Percentiles rank a stretch among this genome's conserved stretches.
These are phyloP conservation scores for Kryptolebias marmoratus DNA, from an alignment of 2,113 vertebrate genomes.

Conservation along the genomic window DNA sequence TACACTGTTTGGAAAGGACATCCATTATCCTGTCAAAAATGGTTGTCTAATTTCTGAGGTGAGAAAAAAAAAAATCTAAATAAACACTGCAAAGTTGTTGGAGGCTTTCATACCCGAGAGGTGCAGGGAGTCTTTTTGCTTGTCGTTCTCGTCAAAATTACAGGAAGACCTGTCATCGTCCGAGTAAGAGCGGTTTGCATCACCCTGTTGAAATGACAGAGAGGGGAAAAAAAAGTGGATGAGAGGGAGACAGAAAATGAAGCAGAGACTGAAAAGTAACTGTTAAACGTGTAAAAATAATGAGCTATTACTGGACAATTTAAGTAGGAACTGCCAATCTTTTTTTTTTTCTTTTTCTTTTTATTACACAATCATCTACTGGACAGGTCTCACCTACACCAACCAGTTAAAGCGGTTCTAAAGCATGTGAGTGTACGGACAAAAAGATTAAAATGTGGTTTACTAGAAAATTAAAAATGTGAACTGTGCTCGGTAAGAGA, in stretches of 20 bases:
- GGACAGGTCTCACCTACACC: background rate
- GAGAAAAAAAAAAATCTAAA: background rate
- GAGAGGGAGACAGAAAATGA: background rate
- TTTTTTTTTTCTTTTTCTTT: too few species aligned
- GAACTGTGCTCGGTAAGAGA: background rate
- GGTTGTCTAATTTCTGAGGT: background rate
- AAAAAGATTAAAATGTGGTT: background rate
- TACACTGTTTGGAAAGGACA: background rate
- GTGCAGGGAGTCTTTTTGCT: constrained; percentile 86
- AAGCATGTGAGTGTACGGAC: background rate
- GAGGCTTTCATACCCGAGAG: constrained; percentile 79
- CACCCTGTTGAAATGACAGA: constrained; percentile 81
- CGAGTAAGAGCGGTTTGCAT: constrained; percentile 95
- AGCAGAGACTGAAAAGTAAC: background rate
- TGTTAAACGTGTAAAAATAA: constrained; percentile 15
- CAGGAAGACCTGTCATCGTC: constrained; percentile 95
- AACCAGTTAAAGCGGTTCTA: background rate
- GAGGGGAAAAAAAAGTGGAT: constrained; percentile 9
- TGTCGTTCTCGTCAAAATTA: constrained; percentile 91
- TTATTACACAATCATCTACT: background rate
- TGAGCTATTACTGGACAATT: constrained; percentile 34
- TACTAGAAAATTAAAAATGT: background rate
- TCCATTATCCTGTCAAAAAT: background rate
- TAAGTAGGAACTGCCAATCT: constrained; percentile 6
- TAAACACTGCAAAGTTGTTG: background rate